Evolutionary conservation across 1,140 invertebrate species (phyloP).

Genomic region (Megathymus violae): DNA sequence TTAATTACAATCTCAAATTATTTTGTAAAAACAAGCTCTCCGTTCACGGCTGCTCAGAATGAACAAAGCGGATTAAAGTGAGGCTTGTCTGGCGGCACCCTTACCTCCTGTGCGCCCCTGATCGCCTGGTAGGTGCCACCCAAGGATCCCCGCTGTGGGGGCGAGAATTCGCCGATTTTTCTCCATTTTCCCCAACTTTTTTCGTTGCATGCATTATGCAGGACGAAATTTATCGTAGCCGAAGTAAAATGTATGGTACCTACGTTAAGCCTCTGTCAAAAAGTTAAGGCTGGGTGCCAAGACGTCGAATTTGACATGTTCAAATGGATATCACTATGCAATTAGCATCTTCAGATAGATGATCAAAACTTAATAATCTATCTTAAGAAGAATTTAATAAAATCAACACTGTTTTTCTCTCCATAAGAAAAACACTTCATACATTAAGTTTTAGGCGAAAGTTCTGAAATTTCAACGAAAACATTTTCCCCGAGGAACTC

Average conservation of each 20-base stretch:
- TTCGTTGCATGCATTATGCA: constrained; percentile 73
- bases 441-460: not conserved
- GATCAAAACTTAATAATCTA: too few relatives aligned
- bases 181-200: constrained; percentile 69
- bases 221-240: constrained; percentile 68
- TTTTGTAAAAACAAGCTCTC: too few relatives aligned
- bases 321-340: too few relatives aligned
- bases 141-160: constrained; percentile 66
- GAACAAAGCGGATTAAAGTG: constrained; percentile 10
- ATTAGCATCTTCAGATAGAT: not conserved
- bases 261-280: constrained; percentile 30
- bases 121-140: constrained; percentile 71
- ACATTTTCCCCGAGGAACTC: not conserved
- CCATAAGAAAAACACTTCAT: not conserved
- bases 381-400: too few relatives aligned
- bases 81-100: constrained; percentile 30
- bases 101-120: constrained; percentile 70
- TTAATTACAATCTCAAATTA: too few relatives aligned
- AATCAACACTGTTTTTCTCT: not conserved
- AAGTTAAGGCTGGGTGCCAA: constrained; percentile 1
- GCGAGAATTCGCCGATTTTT: constrained; percentile 69
- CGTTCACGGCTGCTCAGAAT: too few relatives aligned
- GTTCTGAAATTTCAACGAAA: not conserved
- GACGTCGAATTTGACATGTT: constrained; percentile 9
- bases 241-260: constrained; percentile 52